Evolutionary conservation across 2,888 invertebrate species (phyloP), one percentile per base, ranked within the genome.

Genomic region (Colostygia pectinataria): DNA sequence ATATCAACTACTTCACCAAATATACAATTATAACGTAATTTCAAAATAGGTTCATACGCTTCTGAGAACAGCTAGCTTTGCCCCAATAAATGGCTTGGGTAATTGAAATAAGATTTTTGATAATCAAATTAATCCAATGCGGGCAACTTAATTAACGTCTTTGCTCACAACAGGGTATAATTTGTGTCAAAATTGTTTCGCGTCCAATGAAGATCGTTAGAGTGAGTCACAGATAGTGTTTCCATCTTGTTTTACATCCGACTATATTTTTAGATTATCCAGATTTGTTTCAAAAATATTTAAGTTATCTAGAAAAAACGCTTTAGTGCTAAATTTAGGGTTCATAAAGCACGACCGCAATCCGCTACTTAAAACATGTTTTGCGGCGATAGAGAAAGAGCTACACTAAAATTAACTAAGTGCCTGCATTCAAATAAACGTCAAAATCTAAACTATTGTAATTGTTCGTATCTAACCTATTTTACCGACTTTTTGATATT

Each of bases 111-210:
- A 82, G 76, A 81, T 76, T 74, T 52, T 77, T 75, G 79, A 80
- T 85, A 83, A 86, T 86, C 82, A 81, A 85, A 87, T 89, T 83
- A 83, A 85, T 85, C 79, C 79, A 68, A 61, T 71, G 68, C 67
- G 70, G 80, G 83, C 81, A 81, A 84, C 77, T 81, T 85, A 84
- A 88, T 87, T 83, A 84, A 73, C 74, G 75, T 83, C 71, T 74
- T 80, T 73, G 75, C 67, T 77, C 63, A 72, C 77, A 83, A 74
- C 80, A 84, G 80, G 72, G 74, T 88, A 83, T 88, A 89, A 89
- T 89, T 87, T 88, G 84, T 74, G 84, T 87, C 82, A 79, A 82
- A 85, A 85, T 83, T 77, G 84, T 86, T 85, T 80, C 71, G 77
- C 78, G 77, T 77, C 71, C 78, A 75, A 83, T 83, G 80, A 81